These are phyloP conservation scores for Cardiocondyla obscurior DNA, from an alignment of 1,140 invertebrate genomes.

Conservation along the genomic window DNA sequence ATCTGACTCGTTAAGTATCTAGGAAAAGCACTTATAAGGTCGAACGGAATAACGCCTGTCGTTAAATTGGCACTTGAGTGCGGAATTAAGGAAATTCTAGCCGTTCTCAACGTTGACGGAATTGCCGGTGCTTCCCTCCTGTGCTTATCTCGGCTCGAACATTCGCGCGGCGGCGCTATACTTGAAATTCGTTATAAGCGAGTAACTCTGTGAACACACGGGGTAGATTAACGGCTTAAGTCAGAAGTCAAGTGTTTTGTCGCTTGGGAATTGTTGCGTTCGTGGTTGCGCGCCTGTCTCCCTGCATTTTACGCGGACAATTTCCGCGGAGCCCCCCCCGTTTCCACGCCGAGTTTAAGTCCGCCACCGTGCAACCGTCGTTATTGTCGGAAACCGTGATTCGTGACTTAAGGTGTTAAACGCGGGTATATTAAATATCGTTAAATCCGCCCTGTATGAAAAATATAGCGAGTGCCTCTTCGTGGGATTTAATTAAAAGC, in stretches of 20 bases:
- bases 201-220: constrained; percentile 36
- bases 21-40: constrained; percentile 10
- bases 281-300: not conserved
- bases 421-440: constrained; percentile 25
- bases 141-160: not conserved
- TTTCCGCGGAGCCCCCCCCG: no score
- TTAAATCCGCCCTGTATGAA: constrained; percentile 38
- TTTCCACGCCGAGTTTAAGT: no score
- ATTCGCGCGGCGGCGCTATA: not conserved
- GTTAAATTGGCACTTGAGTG: constrained; percentile 30
- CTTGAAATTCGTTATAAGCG: constrained; percentile 18
- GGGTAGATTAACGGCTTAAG: constrained; percentile 22
- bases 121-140: not conserved
- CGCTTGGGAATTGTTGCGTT: constrained; percentile 14
- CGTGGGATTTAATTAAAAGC: constrained; percentile 31
- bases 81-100: constrained; percentile 3
- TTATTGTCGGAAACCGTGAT: constrained; percentile 31
- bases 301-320: constrained; percentile 20
- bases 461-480: constrained; percentile 36
- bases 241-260: constrained; percentile 34
- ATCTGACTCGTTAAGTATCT: not conserved
- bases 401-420: constrained; percentile 39
- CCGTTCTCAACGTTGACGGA: constrained; percentile 14
- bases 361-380: not conserved
- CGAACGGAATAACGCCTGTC: not conserved